Percentiles rank a stretch among this genome's conserved stretches.
These are phyloP conservation scores for Gallinago stenura DNA, from an alignment of 2,797 vertebrate species.

Conservation along the genomic window DNA sequence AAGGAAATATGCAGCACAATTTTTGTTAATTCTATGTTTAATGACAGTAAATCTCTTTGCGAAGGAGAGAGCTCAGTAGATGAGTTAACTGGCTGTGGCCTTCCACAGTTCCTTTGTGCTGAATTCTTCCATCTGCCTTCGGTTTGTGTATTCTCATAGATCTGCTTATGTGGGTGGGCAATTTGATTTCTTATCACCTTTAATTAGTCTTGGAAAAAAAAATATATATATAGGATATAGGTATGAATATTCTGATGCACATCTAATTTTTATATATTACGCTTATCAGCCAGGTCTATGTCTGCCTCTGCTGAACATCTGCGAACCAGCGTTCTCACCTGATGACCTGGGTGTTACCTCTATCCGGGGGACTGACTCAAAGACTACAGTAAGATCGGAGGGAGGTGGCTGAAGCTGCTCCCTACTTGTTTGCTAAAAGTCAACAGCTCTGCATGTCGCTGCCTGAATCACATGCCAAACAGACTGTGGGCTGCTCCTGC, in stretches of 20 bases:
- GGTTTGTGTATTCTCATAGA: neutral
- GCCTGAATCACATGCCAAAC: neutral
- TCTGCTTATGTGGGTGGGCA: neutral
- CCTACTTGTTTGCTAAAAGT: neutral
- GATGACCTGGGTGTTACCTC: neutral
- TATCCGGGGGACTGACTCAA: neutral
- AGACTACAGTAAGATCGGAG: neutral
- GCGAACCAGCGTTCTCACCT: neutral
- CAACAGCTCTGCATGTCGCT: neutral
- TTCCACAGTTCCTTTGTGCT: neutral
- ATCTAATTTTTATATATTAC: neutral
- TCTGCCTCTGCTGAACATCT: neutral
- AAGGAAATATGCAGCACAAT: neutral
- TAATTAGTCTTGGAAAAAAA: neutral
- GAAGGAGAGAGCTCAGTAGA: neutral
- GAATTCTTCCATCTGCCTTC: neutral
- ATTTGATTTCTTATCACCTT: neutral
- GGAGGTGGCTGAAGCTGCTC: constrained; percentile 6
- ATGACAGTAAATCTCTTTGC: neutral
- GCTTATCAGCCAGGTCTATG: neutral
- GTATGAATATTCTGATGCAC: neutral
- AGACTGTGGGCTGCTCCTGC: neutral
- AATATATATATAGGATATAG: neutral
- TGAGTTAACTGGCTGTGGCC: neutral
- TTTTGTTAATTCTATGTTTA: neutral